A percentile compares a stretch with the other conserved stretches of the same genome.
Evolutionary conservation across 2,888 invertebrate species (phyloP).

Genomic region (Andrena praecox): DNA sequence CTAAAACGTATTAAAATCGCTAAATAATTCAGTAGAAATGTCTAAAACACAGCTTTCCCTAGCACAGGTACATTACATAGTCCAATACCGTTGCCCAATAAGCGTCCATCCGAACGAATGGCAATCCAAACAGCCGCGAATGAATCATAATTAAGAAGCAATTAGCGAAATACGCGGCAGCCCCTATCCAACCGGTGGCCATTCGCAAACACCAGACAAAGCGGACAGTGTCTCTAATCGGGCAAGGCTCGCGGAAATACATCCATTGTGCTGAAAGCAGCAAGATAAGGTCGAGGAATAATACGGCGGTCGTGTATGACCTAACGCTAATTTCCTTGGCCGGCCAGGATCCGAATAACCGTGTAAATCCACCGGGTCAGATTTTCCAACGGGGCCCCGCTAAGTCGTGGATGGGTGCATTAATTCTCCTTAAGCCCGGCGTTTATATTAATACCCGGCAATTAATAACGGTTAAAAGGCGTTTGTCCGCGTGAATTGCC

Average conservation of each 20-base stretch:
- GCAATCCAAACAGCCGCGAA: not conserved
- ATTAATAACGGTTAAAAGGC: slow-evolving; percentile 81
- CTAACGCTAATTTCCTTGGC: slow-evolving; percentile 62
- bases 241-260: slow-evolving; percentile 30
- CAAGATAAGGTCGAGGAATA: slow-evolving; percentile 55
- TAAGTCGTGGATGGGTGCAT: slow-evolving; percentile 74
- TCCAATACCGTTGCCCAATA: not conserved
- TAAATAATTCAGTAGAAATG: too few relatives aligned
- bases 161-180: not conserved
- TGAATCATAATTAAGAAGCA: slow-evolving; percentile 13
- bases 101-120: not conserved
- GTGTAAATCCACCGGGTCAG: slow-evolving; percentile 63
- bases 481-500: slow-evolving; percentile 70
- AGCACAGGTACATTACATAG: too few relatives aligned
- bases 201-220: not conserved
- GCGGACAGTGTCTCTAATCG: slow-evolving; percentile 17
- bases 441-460: slow-evolving; percentile 79
- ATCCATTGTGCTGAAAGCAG: slow-evolving; percentile 39
- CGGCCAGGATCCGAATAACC: slow-evolving; percentile 57
- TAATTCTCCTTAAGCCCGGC: slow-evolving; percentile 77
- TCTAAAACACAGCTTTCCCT: too few relatives aligned
- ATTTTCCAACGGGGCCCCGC: slow-evolving; percentile 59
- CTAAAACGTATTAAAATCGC: too few relatives aligned
- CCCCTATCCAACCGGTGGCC: not conserved
- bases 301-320: slow-evolving; percentile 59